Evolutionary conservation across 2,888 invertebrate species (phyloP), one percentile per base, ranked within the genome.

Genomic region (Mythimna vitellina): DNA sequence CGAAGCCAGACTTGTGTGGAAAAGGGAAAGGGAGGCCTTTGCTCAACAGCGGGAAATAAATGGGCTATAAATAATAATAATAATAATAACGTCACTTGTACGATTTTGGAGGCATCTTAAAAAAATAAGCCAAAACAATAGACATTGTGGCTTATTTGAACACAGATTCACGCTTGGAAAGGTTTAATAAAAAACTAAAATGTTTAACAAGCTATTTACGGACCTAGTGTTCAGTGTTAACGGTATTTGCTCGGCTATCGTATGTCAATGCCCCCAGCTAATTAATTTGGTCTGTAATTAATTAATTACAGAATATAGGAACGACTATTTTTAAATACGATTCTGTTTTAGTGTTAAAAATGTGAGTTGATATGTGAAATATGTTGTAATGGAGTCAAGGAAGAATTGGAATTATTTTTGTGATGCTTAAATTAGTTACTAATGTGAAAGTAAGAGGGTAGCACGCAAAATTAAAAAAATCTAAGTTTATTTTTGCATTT

Each of bases 241-340:
- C 75, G 63, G 70, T 60, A n/a, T 53, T 58, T 49, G 32, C 29
- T 49, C 53, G 29, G 38, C 29, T 76, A 76, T 76, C 75, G 12
- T 2, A 49, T 70, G 76, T 76, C 75, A 60, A 54, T 76, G 75
- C 20, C 54, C 76, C 38, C 29, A 14, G 49, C 3, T 76, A 63
- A 76, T 76, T 75, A 75, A 76, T 54, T 75, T 61, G 5, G 61
- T 56, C n/a, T 58, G 42, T 60, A 53, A 69, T 69, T 63, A 32
- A 76, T 66, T 66, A 42, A 35, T 38, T 54, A 62, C 46, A 62
- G 38, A 70, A 76, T 70, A 9, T 51, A 25, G 38, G 10, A 38
- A 54, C 29, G 60, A 53, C n/a, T 3, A 49, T 73, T 51, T 22
- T 60, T 29, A 1, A 25, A n/a, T 42, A 35, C 35, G 12, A 25